Percentiles rank a stretch among this genome's conserved stretches.
Conservation (phyloP, 2,113 vertebrate genomes). For the Climacteris rufus region DNA sequence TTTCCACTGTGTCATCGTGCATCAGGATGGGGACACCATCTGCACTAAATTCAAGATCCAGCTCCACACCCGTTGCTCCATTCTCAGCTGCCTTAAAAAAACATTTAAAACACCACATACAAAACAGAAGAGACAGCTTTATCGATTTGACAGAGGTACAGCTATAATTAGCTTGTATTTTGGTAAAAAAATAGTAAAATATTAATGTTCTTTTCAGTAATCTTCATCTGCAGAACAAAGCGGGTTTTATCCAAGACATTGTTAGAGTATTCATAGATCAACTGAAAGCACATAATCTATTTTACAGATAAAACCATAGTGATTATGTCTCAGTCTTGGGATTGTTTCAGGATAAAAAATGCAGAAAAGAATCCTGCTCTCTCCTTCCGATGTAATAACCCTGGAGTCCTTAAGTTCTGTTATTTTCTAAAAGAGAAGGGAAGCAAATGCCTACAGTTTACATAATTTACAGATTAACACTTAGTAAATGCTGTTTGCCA, state of each 20-base stretch:
- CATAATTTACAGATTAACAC: background rate
- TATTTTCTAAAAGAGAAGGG: background rate
- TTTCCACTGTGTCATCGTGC: slow-evolving; percentile 91
- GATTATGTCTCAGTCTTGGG: background rate
- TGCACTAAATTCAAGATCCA: slow-evolving; percentile 92
- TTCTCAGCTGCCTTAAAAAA: slow-evolving; percentile 87
- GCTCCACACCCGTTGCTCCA: slow-evolving; percentile 87
- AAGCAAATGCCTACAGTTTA: background rate
- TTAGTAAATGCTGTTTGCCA: background rate
- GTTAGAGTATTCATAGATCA: background rate
- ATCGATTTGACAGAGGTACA: background rate
- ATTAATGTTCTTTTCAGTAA: background rate
- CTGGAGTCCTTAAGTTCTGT: background rate
- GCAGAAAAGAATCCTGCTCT: background rate
- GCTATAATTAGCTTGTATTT: background rate
- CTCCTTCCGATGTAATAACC: background rate
- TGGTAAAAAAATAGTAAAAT: background rate
- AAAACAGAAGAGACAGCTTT: background rate
- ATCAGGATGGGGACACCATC: slow-evolving; percentile 91
- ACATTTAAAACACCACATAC: background rate
- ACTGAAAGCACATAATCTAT: background rate
- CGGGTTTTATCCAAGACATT: background rate
- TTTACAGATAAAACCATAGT: background rate
- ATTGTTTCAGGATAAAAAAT: background rate
- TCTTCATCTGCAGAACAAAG: background rate